Conservation (phyloP, 1,140 invertebrate species). For the Maniola jurtina region DNA sequence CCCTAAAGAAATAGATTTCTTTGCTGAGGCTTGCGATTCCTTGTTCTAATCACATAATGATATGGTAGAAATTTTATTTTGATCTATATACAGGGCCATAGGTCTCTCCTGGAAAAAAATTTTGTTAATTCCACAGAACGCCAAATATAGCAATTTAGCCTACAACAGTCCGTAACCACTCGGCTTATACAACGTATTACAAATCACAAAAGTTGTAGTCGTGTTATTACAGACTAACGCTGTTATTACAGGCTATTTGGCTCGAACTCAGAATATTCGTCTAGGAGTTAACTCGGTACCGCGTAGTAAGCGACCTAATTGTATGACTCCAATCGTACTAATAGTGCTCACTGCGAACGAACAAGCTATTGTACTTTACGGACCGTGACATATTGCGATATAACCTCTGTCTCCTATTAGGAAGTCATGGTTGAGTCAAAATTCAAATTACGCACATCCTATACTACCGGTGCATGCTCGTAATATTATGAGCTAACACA, state of each 20-base stretch:
- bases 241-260: constrained; percentile 29
- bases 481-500: too few relatives aligned
- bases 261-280: constrained; percentile 14
- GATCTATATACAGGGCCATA: too few relatives aligned
- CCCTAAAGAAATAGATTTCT: too few relatives aligned
- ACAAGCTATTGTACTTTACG: constrained; percentile 6
- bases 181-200: constrained; percentile 10
- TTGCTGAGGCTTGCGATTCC: too few relatives aligned
- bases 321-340: constrained; percentile 11
- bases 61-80: too few relatives aligned
- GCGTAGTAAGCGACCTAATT: constrained; percentile 5
- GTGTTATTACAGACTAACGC: constrained; percentile 11
- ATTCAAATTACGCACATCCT: neutral
- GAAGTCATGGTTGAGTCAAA: too few relatives aligned
- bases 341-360: constrained; percentile 7
- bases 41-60: too few relatives aligned
- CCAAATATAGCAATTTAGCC: too few relatives aligned
- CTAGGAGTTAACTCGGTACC: constrained; percentile 11
- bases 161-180: neutral
- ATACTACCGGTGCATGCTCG: neutral
- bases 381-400: constrained; percentile 23
- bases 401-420: constrained; percentile 6
- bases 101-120: too few relatives aligned
- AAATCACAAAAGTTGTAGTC: constrained; percentile 21
- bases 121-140: too few relatives aligned